Base-by-base conservation (phyloP, 2,888 invertebrate genomes). In the Agrotis segetum region DNA sequence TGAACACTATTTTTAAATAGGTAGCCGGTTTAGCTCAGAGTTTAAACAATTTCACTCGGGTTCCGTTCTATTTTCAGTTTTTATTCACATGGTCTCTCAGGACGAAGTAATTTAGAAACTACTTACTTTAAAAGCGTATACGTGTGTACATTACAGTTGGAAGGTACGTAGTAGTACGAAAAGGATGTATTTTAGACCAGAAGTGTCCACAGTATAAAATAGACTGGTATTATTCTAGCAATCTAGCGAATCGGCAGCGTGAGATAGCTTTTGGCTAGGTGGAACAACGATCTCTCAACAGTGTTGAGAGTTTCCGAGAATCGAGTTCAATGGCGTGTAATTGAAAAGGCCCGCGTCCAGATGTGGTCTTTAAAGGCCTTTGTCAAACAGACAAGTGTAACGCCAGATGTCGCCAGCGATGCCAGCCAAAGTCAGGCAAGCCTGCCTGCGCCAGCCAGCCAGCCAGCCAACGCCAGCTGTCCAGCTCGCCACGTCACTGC, bases 1-100 rank as follows among this genome's bases (percentile, higher is more conserved):
- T 67, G 74, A 52, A 50, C 24, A 79, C 58, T 66, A 67, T 82
- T 82, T 82, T 79, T 66, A 78, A 79, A 78, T 67, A 74, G 50
- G 29, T 34, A 21, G 64, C 19, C 19, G 56, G 62, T 62, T 69
- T 63, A 62, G 53, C 49, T 47, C 49, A 6, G 47, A 80, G 14
- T 65, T 79, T 16, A 79, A 79, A 79, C 55, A 62, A 56, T 82
- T 78, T 73, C 29, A n/a, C 21, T 71, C 55, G 50, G 52, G 24
- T 64, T 52, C n/a, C 53, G 53, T 52, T 72, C 59, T 78, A 62
- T 77, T 63, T 67, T 60, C 52, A 67, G 63, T 81, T 65, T 74
- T 75, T 74, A 53, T 74, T 72, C 49, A 65, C 65, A 34, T 11
- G 17, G 40, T 60, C 67, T 52, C 63, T 47, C 46, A 50, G 77